Evolutionary conservation across 2,888 invertebrate species (phyloP).

Genomic region (Tinea pellionella): DNA sequence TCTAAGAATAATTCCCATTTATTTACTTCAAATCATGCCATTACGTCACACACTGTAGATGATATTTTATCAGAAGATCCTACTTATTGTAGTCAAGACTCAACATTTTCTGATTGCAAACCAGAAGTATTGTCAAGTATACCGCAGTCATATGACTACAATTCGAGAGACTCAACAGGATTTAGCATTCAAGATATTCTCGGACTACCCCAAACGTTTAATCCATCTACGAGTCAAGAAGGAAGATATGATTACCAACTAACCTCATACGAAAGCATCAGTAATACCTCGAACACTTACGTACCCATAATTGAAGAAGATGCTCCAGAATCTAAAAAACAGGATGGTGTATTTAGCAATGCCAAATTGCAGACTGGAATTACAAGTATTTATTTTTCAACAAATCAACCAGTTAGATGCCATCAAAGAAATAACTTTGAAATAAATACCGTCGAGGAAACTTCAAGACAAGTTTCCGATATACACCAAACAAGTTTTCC

Average conservation of each 20-base stretch:
- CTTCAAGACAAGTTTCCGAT: constrained; percentile 37
- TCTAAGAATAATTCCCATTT: constrained; percentile 18
- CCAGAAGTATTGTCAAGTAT: constrained; percentile 39
- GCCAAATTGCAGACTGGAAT: constrained; percentile 27
- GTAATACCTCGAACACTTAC: constrained; percentile 49
- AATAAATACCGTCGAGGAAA: constrained; percentile 31
- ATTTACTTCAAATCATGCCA: constrained; percentile 15
- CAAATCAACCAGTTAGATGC: constrained; percentile 42
- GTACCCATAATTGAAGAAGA: constrained; percentile 18
- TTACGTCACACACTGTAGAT: constrained; percentile 53
- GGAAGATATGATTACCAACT: constrained; percentile 48
- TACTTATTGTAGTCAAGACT: constrained; percentile 32
- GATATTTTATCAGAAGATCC: constrained; percentile 49
- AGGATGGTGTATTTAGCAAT: constrained; percentile 33
- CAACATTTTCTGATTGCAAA: constrained; percentile 39
- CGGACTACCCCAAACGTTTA: constrained; percentile 51
- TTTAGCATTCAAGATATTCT: constrained; percentile 65
- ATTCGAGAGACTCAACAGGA: constrained; percentile 58
- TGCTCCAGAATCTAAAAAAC: constrained; percentile 32
- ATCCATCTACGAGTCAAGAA: constrained; percentile 30
- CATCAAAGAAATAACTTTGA: constrained; percentile 38
- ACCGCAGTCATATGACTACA: constrained; percentile 50
- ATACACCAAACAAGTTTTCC: constrained; percentile 46
- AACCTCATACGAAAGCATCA: constrained; percentile 48
- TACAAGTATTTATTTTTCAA: constrained; percentile 30